Base-by-base conservation (phyloP, 2,113 vertebrate genomes). In the Seriola quinqueradiata region DNA sequence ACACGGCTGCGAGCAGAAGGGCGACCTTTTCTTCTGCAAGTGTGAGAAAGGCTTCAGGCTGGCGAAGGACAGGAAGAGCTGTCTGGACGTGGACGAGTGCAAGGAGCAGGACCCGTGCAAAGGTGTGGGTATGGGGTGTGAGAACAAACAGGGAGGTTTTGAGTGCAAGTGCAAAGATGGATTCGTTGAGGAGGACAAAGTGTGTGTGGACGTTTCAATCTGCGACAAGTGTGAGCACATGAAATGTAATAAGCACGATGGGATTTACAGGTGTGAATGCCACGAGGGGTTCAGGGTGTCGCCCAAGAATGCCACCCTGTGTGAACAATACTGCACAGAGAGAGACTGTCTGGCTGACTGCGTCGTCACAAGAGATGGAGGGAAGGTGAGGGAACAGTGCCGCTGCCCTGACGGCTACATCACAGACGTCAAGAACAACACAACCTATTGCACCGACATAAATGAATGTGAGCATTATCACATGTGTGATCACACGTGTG, bases 41-140 rank as follows among this genome's bases (percentile, higher is more conserved):
- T 93, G 92, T 71, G 0, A 0, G 0, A 0, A 2, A 0, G 91
- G 86, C 12, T 87, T 57, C 77, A 7, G 0, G 44, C 77, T 70
- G 36, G 71, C 14, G 13, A 8, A 0, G 25, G 85, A 87, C 38
- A 5, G 40, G 9, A 48, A 1, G 25, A 36, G 10, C 36, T 92
- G 88, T 13, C 73, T 23, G 86, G 89, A 85, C 40, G 76, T 84
- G 75, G 5, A 92, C 13, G 88, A 87, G 57, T 92, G 91, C 13
- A 11, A 32, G 40, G 82, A 42, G 13, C 0, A 6, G 3, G 21
- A 66, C 9, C 10, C 0, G 19, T 94, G 93, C 67, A 0, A 36
- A 0, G 38, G 2, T 2, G 59, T 46, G 17, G 61, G 66, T 0
- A 7, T 79, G 48, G n/a, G 72, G 64, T 94, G 93, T 8, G 1